Evolutionary conservation across 2,888 invertebrate genomes (phyloP), one percentile per base, ranked within the genome.

Genomic region (Chrysomela aeneicollis): DNA sequence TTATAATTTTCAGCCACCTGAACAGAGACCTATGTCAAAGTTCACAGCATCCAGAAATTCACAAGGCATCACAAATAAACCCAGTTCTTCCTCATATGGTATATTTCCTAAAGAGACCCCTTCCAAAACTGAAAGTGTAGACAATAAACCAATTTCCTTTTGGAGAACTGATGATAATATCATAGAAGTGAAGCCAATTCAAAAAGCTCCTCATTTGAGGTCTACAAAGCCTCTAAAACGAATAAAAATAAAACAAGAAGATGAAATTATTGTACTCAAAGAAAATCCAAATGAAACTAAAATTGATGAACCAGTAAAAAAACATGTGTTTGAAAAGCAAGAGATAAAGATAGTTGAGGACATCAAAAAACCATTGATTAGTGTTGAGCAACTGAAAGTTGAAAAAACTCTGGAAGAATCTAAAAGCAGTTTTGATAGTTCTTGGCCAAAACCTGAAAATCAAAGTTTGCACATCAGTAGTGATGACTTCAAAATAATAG

Each of bases 141-240:
- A 0, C 81, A 81, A 54, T 79, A 66, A 65, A 49, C 60, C 69
- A 54, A 58, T 67, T 53, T 64, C 85, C 3, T 79, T 84, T 67
- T 85, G 83, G 78, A 72, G 71, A 59, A 80, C 76, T 42, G 74
- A 79, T 60, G 75, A 81, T 64, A 79, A 76, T 46, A 71, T 83
- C 52, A 78, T 77, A 63, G 70, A 82, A 50, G 78, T 87, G 22
- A 72, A 83, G 71, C 83, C 88, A 2, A 84, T 89, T 30, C 82
- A 84, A 70, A 90, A 90, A 81, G 86, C 87, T 5, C 88, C 89
- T 0, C 90, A 89, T 82, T 81, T 88, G 72, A 82, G 88, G 68
- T 90, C 89, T 9, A 89, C 89, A 87, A 85, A 86, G 77, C 85
- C 87, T 0, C 76, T 90, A 15, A 87, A 85, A 76, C 77, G 85